phyloP scores from a whole-genome alignment of 2,888 invertebrate genomes.

The Caenorhabditis japonica region DNA sequence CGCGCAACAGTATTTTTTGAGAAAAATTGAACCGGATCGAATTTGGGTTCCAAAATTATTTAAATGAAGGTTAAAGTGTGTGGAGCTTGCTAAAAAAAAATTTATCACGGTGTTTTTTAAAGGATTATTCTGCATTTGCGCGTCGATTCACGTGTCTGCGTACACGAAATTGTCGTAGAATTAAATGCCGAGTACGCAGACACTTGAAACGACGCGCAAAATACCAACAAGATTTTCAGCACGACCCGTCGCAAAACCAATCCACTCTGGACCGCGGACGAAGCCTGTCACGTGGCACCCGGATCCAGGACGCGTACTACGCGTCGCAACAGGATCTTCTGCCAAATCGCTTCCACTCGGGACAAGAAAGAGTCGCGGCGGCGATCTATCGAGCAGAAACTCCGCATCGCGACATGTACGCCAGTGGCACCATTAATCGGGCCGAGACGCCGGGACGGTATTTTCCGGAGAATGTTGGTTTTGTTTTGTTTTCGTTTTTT shows the following conservation, averaged over 20 bases:
- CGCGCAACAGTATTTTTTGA: too few relatives aligned
- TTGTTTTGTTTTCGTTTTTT: background rate
- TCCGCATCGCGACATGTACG: conserved; percentile 62
- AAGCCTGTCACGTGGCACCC: conserved; percentile 48
- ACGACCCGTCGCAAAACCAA: conserved; percentile 16
- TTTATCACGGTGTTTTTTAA: too few relatives aligned
- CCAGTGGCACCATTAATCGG: conserved; percentile 57
- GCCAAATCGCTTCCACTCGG: conserved; percentile 47
- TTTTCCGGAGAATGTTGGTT: conserved; percentile 59
- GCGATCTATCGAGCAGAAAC: conserved; percentile 69
- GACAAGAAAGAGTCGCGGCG: conserved; percentile 67
- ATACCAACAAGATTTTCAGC: too few relatives aligned
- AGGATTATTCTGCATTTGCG: too few relatives aligned
- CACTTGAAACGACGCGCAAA: too few relatives aligned
- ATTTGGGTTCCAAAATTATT: too few relatives aligned
- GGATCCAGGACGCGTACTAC: conserved; percentile 51
- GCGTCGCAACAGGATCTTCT: conserved; percentile 45
- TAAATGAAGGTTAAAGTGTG: too few relatives aligned
- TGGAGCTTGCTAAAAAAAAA: too few relatives aligned
- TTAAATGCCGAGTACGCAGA: too few relatives aligned
- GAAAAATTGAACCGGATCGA: too few relatives aligned
- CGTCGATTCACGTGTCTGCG: too few relatives aligned
- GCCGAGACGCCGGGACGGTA: conserved; percentile 62
- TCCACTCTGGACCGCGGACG: conserved; percentile 46
- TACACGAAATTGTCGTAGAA: too few relatives aligned